These are phyloP conservation scores for Lepidotrigona ventralis DNA, from an alignment of 1,140 invertebrate species.

Conservation along the genomic window DNA sequence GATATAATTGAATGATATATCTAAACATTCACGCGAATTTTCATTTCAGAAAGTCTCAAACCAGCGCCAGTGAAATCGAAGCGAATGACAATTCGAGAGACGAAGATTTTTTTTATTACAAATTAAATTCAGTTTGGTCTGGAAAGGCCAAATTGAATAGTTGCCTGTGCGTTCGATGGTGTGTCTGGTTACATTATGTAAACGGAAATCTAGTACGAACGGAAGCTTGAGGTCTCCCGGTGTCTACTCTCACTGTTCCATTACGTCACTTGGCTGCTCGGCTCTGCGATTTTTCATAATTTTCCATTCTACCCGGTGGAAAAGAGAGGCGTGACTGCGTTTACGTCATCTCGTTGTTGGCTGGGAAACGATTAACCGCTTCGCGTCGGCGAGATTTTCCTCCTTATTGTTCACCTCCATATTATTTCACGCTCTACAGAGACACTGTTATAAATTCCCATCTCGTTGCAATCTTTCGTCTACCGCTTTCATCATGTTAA, in stretches of 20 bases:
- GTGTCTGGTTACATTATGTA: slow-evolving; percentile 29
- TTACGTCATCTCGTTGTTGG: not conserved
- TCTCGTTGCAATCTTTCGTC: no score
- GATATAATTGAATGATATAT: no score
- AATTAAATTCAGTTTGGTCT: not conserved
- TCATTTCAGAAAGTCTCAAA: not conserved
- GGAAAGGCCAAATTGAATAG: slow-evolving; percentile 6
- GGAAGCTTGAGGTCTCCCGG: slow-evolving; percentile 42
- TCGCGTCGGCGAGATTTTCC: not conserved
- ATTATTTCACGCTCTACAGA: no score
- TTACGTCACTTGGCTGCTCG: slow-evolving; percentile 24
- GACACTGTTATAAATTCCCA: no score
- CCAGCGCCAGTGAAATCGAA: no score
- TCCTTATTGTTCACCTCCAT: not conserved
- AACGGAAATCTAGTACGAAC: slow-evolving; percentile 39
- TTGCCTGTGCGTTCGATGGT: not conserved
- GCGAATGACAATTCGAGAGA: not conserved
- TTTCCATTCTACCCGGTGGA: slow-evolving; percentile 4
- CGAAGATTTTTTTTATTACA: not conserved
- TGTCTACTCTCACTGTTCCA: slow-evolving; percentile 45
- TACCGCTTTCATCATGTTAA: no score
- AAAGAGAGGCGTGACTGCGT: no score
- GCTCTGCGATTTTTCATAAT: slow-evolving; percentile 2
- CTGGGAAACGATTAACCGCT: slow-evolving; percentile 7
- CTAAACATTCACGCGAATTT: no score